Conservation (phyloP, 2,113 vertebrate genomes). For the Macroglossus sobrinus region DNA sequence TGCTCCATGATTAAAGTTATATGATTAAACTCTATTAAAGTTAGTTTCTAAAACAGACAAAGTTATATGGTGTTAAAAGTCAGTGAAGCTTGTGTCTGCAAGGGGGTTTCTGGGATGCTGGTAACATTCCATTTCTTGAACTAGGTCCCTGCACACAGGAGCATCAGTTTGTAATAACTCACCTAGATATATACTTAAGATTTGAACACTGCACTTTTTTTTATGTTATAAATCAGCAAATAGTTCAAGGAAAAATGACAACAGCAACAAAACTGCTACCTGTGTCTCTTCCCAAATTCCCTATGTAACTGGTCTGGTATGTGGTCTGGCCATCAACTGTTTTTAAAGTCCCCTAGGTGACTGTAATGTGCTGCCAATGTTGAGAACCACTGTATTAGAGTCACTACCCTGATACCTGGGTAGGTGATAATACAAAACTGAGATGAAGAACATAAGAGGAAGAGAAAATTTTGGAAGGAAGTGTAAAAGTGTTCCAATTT, state of each 20-base stretch:
- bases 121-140: not conserved
- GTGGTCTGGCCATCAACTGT: not conserved
- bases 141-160: not conserved
- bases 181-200: not conserved
- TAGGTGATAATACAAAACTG: not conserved
- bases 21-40: not conserved
- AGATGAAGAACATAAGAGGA: not conserved
- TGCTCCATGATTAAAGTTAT: not conserved
- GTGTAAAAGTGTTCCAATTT: not conserved
- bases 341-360: not conserved
- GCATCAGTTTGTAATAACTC: not conserved
- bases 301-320: not conserved
- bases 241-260: not conserved
- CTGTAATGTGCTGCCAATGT: not conserved
- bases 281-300: not conserved
- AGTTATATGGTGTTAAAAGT: not conserved
- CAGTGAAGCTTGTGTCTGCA: not conserved
- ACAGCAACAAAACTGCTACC: not conserved
- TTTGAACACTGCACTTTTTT: not conserved
- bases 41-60: not conserved
- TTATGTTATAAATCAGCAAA: not conserved
- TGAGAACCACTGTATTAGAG: not conserved
- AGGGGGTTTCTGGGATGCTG: not conserved
- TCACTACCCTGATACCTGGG: not conserved
- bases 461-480: not conserved